Conservation (phyloP, 2,888 invertebrate genomes). For the Schrankia costaestrigalis region DNA sequence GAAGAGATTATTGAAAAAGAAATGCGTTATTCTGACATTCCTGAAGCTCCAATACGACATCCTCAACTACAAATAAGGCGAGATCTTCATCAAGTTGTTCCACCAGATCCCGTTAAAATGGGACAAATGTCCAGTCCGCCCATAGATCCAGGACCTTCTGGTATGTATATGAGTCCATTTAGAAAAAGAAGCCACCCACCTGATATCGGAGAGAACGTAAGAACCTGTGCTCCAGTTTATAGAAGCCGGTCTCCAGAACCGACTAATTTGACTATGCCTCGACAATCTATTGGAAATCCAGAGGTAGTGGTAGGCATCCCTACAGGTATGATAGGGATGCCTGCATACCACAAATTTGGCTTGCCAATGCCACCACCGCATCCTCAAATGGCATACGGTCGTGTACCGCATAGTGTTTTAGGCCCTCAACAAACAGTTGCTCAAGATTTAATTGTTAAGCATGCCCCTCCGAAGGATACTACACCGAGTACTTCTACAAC, state of each 20-base stretch:
- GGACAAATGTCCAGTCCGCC: constrained; percentile 66
- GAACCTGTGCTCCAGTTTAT: constrained; percentile 64
- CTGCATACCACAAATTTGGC: constrained; percentile 74
- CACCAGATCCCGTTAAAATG: constrained; percentile 62
- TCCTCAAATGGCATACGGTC: constrained; percentile 65
- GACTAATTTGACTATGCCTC: constrained; percentile 72
- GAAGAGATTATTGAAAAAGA: constrained; percentile 74
- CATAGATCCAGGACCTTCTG: constrained; percentile 68
- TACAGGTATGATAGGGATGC: constrained; percentile 66
- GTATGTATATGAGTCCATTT: constrained; percentile 75
- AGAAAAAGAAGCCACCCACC: constrained; percentile 81
- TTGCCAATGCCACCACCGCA: constrained; percentile 72
- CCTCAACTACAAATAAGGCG: constrained; percentile 88
- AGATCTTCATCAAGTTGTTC: constrained; percentile 83
- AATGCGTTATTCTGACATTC: constrained; percentile 70
- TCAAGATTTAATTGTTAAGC: constrained; percentile 77
- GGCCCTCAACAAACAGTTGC: constrained; percentile 76
- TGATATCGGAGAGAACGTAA: constrained; percentile 68
- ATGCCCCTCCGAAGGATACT: constrained; percentile 73
- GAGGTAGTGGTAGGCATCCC: constrained; percentile 67
- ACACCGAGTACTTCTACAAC: constrained; percentile 60
- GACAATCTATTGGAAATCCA: constrained; percentile 51
- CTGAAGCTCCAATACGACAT: constrained; percentile 69
- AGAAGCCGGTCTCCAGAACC: constrained; percentile 74
- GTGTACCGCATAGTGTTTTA: constrained; percentile 60